These are phyloP conservation scores for Latrodectus geometricus DNA, from an alignment of 1,140 invertebrate genomes.

Conservation along the genomic window DNA sequence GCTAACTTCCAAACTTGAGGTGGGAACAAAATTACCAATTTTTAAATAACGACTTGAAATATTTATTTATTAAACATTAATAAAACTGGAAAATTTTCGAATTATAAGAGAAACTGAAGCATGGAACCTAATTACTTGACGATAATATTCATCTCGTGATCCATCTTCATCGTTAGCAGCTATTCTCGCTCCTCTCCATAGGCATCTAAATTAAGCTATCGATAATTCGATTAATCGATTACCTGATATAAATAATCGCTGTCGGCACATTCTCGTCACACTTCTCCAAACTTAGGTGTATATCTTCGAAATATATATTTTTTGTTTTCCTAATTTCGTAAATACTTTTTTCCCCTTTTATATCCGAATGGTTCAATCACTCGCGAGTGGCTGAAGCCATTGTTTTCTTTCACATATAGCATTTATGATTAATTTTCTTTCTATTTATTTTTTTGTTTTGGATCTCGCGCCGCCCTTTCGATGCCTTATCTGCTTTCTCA, in stretches of 20 bases:
- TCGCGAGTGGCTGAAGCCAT: constrained; percentile 39
- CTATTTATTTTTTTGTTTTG: not conserved
- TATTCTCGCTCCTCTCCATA: too few species aligned
- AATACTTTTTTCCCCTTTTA: constrained; percentile 1
- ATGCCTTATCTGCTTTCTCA: constrained; percentile 13
- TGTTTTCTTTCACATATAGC: constrained; percentile 41
- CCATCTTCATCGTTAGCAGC: too few species aligned
- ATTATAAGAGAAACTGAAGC: too few species aligned
- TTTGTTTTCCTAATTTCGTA: constrained; percentile 9
- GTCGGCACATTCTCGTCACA: not conserved
- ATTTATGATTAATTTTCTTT: not conserved
- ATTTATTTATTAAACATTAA: too few species aligned
- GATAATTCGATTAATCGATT: constrained; percentile 49
- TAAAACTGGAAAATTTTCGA: too few species aligned
- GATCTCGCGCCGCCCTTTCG: constrained; percentile 12
- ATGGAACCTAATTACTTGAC: too few species aligned
- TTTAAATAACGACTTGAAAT: too few species aligned
- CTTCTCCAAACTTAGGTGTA: constrained; percentile 29
- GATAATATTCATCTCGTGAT: too few species aligned
- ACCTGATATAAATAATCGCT: constrained; percentile 41
- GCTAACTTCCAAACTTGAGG: too few species aligned
- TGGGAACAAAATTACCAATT: too few species aligned
- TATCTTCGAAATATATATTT: constrained; percentile 35
- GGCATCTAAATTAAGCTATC: constrained; percentile 46
- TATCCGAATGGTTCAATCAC: not conserved